Evolutionary conservation across 2,797 vertebrate species (phyloP).

Genomic region (Sebastes iracundus): DNA sequence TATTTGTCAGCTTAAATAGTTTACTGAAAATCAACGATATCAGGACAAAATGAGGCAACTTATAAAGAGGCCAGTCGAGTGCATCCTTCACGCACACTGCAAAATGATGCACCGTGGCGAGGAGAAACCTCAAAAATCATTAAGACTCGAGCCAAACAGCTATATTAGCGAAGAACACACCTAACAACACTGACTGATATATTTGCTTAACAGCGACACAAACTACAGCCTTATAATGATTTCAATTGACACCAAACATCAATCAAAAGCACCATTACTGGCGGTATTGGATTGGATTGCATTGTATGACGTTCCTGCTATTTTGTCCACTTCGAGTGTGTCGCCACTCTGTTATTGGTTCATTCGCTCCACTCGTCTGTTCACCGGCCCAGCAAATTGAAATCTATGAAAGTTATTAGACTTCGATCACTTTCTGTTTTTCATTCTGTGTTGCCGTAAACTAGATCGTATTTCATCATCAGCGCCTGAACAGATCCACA

Average conservation of each 20-base stretch:
- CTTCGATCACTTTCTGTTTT: constrained; percentile 49
- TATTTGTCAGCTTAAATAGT: background rate
- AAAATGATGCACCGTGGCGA: background rate
- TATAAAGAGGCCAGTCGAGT: background rate
- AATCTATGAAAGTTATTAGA: constrained; percentile 62
- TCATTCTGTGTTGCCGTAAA: constrained; percentile 22
- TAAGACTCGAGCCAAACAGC: background rate
- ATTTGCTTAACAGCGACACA: background rate
- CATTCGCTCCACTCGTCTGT: constrained; percentile 33
- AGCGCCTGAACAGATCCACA: background rate
- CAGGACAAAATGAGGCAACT: background rate
- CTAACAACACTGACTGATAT: background rate
- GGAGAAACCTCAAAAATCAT: background rate
- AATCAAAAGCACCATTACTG: background rate
- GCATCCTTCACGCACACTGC: background rate
- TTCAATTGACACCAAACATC: background rate
- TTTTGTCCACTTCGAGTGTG: constrained; percentile 30
- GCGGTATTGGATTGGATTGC: background rate
- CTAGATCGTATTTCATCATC: constrained; percentile 44
- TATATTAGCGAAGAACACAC: background rate
- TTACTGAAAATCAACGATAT: background rate
- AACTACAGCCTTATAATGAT: background rate
- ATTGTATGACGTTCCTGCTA: constrained; percentile 4
- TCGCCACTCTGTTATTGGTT: constrained; percentile 19
- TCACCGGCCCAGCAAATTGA: constrained; percentile 57